phyloP scores from a whole-genome alignment of 2,113 vertebrate species.

The Phrynocephalus versicolor region DNA sequence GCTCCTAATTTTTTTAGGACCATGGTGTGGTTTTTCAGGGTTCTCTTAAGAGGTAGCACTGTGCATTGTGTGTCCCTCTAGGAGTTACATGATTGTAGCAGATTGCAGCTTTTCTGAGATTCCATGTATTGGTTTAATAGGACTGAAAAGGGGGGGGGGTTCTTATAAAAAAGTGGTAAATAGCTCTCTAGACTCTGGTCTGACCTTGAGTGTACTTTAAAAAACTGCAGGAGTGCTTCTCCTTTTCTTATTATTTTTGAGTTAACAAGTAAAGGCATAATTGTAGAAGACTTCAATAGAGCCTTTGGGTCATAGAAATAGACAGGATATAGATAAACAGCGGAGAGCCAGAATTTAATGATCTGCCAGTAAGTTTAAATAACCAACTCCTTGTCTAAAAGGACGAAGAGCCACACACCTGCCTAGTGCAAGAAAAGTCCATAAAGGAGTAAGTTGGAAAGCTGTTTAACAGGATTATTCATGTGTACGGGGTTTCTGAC shows the following conservation, averaged over 20 bases:
- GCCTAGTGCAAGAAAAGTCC: background rate
- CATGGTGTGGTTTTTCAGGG: background rate
- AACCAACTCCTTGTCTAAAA: conserved; percentile 1
- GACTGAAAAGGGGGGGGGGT: background rate
- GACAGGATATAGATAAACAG: conserved; percentile 20
- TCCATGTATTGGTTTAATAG: background rate
- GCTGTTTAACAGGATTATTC: background rate
- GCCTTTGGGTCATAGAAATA: background rate
- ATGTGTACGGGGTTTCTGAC: background rate
- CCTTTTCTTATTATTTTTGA: conserved; percentile 4
- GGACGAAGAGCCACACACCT: background rate
- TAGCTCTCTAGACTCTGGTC: background rate
- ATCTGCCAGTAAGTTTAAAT: background rate
- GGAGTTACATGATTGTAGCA: background rate
- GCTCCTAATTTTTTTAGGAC: background rate
- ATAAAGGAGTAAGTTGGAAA: background rate
- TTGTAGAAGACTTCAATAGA: conserved; percentile 26
- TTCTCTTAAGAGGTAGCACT: background rate
- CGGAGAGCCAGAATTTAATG: conserved; percentile 17
- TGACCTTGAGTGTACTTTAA: conserved; percentile 16
- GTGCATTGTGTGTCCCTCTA: background rate
- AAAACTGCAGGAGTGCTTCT: background rate
- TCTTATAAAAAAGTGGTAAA: background rate
- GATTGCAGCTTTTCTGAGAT: background rate
- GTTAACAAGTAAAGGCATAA: conserved; percentile 19